These are phyloP conservation scores for Menidia menidia DNA, from an alignment of 2,797 vertebrate species.

Conservation along the genomic window DNA sequence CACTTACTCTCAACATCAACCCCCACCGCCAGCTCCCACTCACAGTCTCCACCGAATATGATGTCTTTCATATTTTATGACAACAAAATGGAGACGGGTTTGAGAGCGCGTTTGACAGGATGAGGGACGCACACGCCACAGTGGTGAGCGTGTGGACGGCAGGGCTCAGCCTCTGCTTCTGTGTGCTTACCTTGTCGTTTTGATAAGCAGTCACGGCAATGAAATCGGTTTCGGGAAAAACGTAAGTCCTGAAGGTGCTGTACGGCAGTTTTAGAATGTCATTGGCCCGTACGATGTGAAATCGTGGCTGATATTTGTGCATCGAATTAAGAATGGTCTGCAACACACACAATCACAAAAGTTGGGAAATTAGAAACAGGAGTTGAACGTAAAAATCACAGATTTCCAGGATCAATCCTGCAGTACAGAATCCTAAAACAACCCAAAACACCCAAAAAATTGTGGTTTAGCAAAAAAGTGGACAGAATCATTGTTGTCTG, in stretches of 20 bases:
- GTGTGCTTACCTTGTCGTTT: constrained; percentile 93
- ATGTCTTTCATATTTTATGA: constrained; percentile 77
- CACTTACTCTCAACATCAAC: constrained; percentile 23
- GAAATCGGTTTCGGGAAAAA: constrained; percentile 98
- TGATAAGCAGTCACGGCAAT: constrained; percentile 99
- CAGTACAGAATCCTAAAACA: too few species aligned
- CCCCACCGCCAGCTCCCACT: neutral
- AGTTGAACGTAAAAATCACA: neutral
- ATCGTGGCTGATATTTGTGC: constrained; percentile 98
- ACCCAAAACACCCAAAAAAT: neutral
- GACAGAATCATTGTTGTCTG: neutral
- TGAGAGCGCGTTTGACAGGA: constrained; percentile 19
- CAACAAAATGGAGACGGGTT: constrained; percentile 65
- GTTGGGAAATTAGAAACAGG: neutral
- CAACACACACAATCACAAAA: constrained; percentile 46
- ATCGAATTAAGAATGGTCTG: constrained; percentile 98
- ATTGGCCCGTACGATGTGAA: constrained; percentile 97
- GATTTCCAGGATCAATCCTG: neutral
- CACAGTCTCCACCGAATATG: constrained; percentile 50
- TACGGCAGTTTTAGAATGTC: constrained; percentile 98
- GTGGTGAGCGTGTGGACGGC: neutral
- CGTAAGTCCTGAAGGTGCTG: constrained; percentile 97
- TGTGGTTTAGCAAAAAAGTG: neutral
- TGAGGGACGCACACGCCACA: neutral
- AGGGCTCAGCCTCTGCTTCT: neutral